These are phyloP conservation scores for Panopea generosa DNA, from an alignment of 2,888 invertebrate species.

Conservation along the genomic window DNA sequence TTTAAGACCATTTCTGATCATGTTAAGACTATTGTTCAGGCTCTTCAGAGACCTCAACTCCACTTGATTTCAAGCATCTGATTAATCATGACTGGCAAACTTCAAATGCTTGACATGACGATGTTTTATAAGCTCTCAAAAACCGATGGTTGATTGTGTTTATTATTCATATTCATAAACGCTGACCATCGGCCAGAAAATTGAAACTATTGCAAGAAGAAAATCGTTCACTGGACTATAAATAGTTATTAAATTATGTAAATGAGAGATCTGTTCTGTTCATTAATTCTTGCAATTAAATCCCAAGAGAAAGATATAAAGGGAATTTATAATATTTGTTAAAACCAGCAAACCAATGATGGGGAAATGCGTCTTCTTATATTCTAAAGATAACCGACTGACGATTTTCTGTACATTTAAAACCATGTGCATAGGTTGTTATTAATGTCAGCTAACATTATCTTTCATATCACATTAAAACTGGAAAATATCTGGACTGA, in stretches of 20 bases:
- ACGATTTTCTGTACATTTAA: too few relatives aligned
- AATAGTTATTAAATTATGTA: slow-evolving; percentile 57
- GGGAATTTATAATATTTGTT: slow-evolving; percentile 18
- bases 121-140: slow-evolving; percentile 15
- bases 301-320: slow-evolving; percentile 26
- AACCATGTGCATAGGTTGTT: too few relatives aligned
- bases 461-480: too few relatives aligned
- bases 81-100: slow-evolving; percentile 34
- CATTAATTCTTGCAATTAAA: slow-evolving; percentile 11
- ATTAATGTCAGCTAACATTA: too few relatives aligned
- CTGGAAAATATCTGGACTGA: too few relatives aligned
- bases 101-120: slow-evolving; percentile 18
- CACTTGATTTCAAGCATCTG: slow-evolving; percentile 25
- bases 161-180: slow-evolving; percentile 53
- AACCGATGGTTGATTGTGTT: slow-evolving; percentile 37
- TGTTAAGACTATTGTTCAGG: slow-evolving; percentile 18
- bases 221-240: slow-evolving; percentile 35
- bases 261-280: slow-evolving; percentile 21
- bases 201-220: slow-evolving; percentile 43
- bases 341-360: too few relatives aligned
- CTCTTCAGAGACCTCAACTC: slow-evolving; percentile 17
- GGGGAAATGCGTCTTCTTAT: too few relatives aligned
- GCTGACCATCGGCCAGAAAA: slow-evolving; percentile 56
- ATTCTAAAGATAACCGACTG: too few relatives aligned
- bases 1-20: slow-evolving; percentile 26